Percentiles rank a stretch among this genome's conserved stretches.
Conservation (phyloP, 2,797 vertebrate species). For the Syngnathus rostellatus region DNA sequence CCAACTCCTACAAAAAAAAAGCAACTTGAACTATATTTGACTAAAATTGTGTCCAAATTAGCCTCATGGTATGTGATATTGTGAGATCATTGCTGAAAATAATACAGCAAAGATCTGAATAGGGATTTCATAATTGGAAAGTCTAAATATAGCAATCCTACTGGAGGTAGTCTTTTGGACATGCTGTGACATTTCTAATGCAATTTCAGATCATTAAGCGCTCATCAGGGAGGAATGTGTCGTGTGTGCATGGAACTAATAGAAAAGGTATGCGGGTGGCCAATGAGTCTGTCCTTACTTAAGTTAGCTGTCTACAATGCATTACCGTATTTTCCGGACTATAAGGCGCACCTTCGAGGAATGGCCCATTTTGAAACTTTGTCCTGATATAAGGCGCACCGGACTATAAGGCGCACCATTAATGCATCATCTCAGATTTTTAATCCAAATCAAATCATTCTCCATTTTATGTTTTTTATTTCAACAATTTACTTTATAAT, state of each 20-base stretch:
- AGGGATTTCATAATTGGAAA: background rate
- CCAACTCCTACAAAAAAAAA: background rate
- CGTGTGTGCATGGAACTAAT: conserved; percentile 12
- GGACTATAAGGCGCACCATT: too few species aligned
- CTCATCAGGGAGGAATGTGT: conserved; percentile 23
- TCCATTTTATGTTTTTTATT: too few species aligned
- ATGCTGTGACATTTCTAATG: background rate
- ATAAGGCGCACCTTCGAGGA: too few species aligned
- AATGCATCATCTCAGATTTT: too few species aligned
- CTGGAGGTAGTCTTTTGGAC: too few species aligned
- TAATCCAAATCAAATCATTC: too few species aligned
- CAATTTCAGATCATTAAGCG: conserved; percentile 35
- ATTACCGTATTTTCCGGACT: background rate
- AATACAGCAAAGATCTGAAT: background rate
- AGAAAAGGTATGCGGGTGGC: conserved; percentile 14
- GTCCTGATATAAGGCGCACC: too few species aligned
- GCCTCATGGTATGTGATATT: background rate
- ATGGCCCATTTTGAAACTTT: too few species aligned
- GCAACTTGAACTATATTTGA: background rate
- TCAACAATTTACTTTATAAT: too few species aligned
- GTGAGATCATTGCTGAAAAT: background rate
- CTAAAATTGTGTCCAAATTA: background rate
- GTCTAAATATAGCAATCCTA: background rate
- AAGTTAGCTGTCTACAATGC: conserved; percentile 21
- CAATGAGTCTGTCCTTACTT: conserved; percentile 21